Conservation (phyloP, 2,113 vertebrate species). For the Phaetusa simplex region DNA sequence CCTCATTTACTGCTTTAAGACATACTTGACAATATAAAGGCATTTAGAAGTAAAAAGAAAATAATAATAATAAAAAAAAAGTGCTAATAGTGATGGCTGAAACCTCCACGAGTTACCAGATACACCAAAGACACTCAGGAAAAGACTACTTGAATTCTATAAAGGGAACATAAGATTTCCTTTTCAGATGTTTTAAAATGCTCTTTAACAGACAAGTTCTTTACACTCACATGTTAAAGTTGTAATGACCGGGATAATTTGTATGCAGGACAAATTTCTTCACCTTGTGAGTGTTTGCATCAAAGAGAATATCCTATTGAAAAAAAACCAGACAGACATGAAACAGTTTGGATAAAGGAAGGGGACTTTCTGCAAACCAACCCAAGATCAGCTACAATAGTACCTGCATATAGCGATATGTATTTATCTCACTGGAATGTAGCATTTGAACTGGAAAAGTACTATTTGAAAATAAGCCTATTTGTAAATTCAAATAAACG, state of each 20-base stretch:
- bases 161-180: neutral
- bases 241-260: slow-evolving; percentile 98
- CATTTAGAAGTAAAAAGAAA: neutral
- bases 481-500: neutral
- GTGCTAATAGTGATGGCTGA: neutral
- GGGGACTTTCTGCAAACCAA: neutral
- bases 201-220: neutral
- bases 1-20: neutral
- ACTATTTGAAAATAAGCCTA: neutral
- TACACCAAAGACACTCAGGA: neutral
- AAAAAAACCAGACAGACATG: neutral
- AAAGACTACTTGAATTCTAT: neutral
- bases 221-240: slow-evolving; percentile 96
- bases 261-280: slow-evolving; percentile 99
- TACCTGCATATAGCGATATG: fast-evolving
- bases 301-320: slow-evolving; percentile 94
- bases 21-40: neutral
- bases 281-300: slow-evolving; percentile 94
- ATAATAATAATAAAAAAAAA: neutral
- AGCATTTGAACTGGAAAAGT: neutral
- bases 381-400: neutral
- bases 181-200: neutral
- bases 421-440: neutral
- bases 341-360: neutral
- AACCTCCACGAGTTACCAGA: neutral